Evolutionary conservation across 2,888 invertebrate species (phyloP).

Genomic region (Acleris holmiana): DNA sequence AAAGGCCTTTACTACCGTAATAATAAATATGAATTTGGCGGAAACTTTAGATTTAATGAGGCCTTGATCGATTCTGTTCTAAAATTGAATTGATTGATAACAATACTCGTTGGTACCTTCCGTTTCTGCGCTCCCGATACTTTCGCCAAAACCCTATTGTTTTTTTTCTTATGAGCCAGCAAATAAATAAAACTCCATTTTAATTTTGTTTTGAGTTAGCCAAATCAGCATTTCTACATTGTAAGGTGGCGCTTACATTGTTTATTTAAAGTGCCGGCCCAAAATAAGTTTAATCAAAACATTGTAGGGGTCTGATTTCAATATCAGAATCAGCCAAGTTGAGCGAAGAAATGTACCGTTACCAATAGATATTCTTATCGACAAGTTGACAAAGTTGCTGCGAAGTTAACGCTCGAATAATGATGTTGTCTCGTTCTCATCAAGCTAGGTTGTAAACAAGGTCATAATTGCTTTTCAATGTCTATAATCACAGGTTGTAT

Average conservation of each 20-base stretch:
- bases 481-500: background rate
- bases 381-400: slow-evolving; percentile 22
- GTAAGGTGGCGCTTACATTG: slow-evolving; percentile 23
- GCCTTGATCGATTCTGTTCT: too few relatives aligned
- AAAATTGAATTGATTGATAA: background rate
- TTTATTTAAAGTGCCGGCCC: slow-evolving; percentile 18
- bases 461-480: slow-evolving; percentile 10
- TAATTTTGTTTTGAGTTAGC: slow-evolving; percentile 1
- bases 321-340: slow-evolving; percentile 12
- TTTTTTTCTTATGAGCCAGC: background rate
- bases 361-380: slow-evolving; percentile 12
- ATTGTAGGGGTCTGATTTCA: slow-evolving; percentile 11
- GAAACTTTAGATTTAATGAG: too few relatives aligned
- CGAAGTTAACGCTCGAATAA: slow-evolving; percentile 27
- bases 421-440: slow-evolving; percentile 23
- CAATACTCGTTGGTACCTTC: slow-evolving; percentile 16
- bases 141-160: slow-evolving; percentile 2
- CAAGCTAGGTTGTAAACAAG: slow-evolving; percentile 14
- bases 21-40: too few relatives aligned
- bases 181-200: background rate
- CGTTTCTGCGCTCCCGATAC: slow-evolving; percentile 11
- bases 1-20: slow-evolving; percentile 22
- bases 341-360: background rate
- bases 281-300: slow-evolving; percentile 22
- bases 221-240: background rate